Evolutionary conservation across 2,113 vertebrate genomes (phyloP), one percentile per base, ranked within the genome.

Genomic region (Oryzias celebensis): DNA sequence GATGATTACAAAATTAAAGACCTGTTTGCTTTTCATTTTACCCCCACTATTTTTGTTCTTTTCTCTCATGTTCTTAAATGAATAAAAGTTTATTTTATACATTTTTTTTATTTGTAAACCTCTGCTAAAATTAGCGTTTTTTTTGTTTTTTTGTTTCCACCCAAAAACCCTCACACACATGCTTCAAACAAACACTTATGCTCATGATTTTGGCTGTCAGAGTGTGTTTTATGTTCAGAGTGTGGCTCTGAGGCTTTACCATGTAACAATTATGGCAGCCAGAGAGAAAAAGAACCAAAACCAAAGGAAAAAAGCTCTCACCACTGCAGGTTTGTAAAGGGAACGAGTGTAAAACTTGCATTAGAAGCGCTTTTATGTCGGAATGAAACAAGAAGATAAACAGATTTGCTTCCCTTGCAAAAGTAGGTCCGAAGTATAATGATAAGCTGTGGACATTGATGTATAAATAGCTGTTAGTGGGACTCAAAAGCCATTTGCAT

Each of bases 251-350:
- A 62, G 26, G 65, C 68, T 69, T 56, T 50, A 75, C 79, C 78
- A 87, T 85, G 86, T 80, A 66, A 73, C 90, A 82, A 88, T 86
- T 87, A 86, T 82, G 76, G 83, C 81, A 73, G 77, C 75, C 65
- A 45, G 77, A 66, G 75, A 66, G 74, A 61, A 83, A 80, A 57
- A 60, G 53, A 80, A 54, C 70, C 75, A 73, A 75, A 73, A 85
- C 71, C 72, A 74, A 86, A 83, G 76, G 68, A 65, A 52, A 77
- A 73, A 65, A 63, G 53, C 17, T 57, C 83, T 82, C 73, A 43
- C 72, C 65, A 71, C 52, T 52, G 42, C 41, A 54, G 65, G 63
- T 76, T 67, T 65, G 47, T 69, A 62, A 20, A 53, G 48, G 45
- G 20, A 59, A 24, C 14, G 4, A 45, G 44, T 58, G 41, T 18